Evolutionary conservation across 2,797 vertebrate genomes (phyloP).

Genomic region (Amazona ochrocephala): DNA sequence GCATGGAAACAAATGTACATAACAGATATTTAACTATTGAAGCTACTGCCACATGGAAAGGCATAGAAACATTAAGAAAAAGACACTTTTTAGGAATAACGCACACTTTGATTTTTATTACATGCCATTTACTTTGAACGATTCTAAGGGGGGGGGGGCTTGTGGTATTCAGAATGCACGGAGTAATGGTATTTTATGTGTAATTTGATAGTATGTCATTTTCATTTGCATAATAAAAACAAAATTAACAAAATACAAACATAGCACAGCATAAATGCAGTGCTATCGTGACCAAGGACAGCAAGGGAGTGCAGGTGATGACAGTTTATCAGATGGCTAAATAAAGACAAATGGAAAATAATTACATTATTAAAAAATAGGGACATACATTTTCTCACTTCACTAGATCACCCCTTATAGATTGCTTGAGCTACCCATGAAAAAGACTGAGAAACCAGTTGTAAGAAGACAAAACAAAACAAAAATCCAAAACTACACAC

Average conservation of each 20-base stretch:
- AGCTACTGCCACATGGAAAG: background rate
- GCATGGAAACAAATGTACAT: background rate
- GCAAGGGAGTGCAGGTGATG: background rate
- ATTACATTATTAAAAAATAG: background rate
- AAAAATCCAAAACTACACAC: background rate
- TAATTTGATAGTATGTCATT: background rate
- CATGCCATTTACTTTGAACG: background rate
- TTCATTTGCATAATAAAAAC: background rate
- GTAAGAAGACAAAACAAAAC: background rate
- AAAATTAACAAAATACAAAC: background rate
- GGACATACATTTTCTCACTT: accelerated
- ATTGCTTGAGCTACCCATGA: background rate
- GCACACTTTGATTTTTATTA: background rate
- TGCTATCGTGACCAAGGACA: background rate
- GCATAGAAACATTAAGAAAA: background rate
- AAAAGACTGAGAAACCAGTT: background rate
- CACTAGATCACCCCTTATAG: background rate
- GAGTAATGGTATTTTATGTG: background rate
- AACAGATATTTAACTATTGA: background rate
- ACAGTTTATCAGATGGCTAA: background rate
- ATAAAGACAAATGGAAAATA: background rate
- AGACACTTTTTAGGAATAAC: background rate
- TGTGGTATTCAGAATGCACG: background rate
- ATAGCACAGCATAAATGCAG: background rate
- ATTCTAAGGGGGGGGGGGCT: background rate